These are phyloP conservation scores for Drosophila pseudotalamancana DNA, from an alignment of 2,888 invertebrate genomes.

Conservation along the genomic window DNA sequence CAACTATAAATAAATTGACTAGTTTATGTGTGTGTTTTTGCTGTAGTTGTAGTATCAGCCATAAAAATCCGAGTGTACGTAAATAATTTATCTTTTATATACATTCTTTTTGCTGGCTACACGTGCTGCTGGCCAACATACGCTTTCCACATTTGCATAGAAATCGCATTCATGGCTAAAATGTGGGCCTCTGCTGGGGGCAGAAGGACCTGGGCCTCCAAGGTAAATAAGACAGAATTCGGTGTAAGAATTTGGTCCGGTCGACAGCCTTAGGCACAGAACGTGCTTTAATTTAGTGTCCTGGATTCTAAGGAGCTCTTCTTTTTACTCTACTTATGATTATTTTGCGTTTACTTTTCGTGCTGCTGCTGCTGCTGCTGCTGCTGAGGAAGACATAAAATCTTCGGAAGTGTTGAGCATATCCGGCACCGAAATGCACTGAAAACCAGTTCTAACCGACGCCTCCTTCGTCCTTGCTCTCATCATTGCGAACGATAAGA, in stretches of 20 bases:
- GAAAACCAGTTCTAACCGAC: slow-evolving; percentile 13
- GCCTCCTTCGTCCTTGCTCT: slow-evolving; percentile 2
- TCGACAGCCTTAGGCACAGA: slow-evolving; percentile 14
- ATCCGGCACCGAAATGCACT: slow-evolving; percentile 64
- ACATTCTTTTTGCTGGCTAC: neutral
- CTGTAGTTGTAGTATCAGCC: slow-evolving; percentile 3
- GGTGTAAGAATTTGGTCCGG: slow-evolving; percentile 11
- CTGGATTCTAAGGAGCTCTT: slow-evolving; percentile 19
- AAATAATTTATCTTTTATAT: neutral
- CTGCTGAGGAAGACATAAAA: slow-evolving; percentile 76
- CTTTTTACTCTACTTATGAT: slow-evolving; percentile 41
- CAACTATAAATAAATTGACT: slow-evolving; percentile 36
- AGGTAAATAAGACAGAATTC: slow-evolving; percentile 41
- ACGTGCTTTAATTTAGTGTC: slow-evolving; percentile 48
- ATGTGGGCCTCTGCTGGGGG: slow-evolving; percentile 6
- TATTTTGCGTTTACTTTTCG: slow-evolving; percentile 57
- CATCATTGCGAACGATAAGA: slow-evolving; percentile 50
- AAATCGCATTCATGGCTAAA: slow-evolving; percentile 64
- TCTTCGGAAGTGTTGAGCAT: slow-evolving; percentile 72
- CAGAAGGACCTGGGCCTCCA: neutral
- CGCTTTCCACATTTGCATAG: slow-evolving; percentile 52
- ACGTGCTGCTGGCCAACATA: slow-evolving; percentile 38
- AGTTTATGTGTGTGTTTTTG: slow-evolving; percentile 30
- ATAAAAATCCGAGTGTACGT: slow-evolving; percentile 14
- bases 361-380: too few species aligned